Evolutionary conservation across 2,113 vertebrate genomes (phyloP).

Genomic region (Pseudopipra pipra): DNA sequence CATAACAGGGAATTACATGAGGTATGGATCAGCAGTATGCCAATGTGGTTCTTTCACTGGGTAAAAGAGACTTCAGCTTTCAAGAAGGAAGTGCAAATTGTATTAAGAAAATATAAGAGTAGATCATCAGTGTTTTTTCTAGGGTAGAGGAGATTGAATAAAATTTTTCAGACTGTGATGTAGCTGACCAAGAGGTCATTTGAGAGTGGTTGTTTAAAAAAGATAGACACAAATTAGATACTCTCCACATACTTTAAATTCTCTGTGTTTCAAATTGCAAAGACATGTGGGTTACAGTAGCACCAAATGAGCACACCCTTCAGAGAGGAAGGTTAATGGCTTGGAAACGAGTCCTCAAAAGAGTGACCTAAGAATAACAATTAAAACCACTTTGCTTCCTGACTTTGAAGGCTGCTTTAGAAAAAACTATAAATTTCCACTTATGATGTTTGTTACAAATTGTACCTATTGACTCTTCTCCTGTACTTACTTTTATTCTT

Average conservation of each 20-base stretch:
- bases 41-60: not conserved
- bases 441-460: not conserved
- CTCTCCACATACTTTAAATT: not conserved
- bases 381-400: not conserved
- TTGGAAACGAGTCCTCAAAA: not conserved
- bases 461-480: not conserved
- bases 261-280: not conserved
- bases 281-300: not conserved
- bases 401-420: not conserved
- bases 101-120: not conserved
- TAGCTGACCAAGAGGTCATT: not conserved
- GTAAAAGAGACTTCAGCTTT: not conserved
- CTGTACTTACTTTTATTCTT: not conserved
- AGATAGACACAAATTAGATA: not conserved
- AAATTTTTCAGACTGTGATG: not conserved
- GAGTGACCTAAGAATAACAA: not conserved
- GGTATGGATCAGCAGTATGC: not conserved
- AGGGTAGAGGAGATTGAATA: not conserved
- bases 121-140: not conserved
- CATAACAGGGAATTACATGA: not conserved
- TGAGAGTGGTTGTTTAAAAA: not conserved
- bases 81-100: not conserved
- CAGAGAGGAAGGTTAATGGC: not conserved
- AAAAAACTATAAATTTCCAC: not conserved
- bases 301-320: not conserved